Percentiles rank a stretch among this genome's conserved stretches.
Evolutionary conservation across 2,888 invertebrate genomes (phyloP).

Genomic region (Teleiodes luculella): DNA sequence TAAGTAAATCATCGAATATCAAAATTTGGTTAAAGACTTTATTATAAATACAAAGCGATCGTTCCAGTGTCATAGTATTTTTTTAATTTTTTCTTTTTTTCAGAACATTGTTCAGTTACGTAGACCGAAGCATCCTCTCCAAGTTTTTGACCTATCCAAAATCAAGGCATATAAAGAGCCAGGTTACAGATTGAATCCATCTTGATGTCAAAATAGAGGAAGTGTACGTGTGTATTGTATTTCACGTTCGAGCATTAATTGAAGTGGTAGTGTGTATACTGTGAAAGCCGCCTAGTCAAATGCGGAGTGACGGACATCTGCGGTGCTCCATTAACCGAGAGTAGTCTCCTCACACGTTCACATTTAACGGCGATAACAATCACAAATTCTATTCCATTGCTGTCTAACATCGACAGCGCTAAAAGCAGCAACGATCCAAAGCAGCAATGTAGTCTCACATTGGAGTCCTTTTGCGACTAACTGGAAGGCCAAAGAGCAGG

Average conservation of each 20-base stretch:
- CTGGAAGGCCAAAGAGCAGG: neutral
- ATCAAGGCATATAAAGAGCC: too few relatives aligned
- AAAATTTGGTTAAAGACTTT: too few relatives aligned
- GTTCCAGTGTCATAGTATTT: too few relatives aligned
- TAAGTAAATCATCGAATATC: too few relatives aligned
- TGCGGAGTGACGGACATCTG: constrained; percentile 74
- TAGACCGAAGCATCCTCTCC: too few relatives aligned
- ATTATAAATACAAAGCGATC: too few relatives aligned
- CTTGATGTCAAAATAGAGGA: too few relatives aligned
- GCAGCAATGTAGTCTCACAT: neutral
- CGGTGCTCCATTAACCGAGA: constrained; percentile 69
- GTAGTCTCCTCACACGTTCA: constrained; percentile 18
- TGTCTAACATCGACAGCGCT: neutral
- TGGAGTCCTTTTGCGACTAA: neutral
- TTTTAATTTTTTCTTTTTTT: too few relatives aligned
- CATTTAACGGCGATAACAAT: neutral
- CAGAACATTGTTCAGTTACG: too few relatives aligned
- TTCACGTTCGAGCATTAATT: neutral
- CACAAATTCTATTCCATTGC: neutral
- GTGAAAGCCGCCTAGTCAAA: constrained; percentile 74
- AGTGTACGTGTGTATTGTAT: neutral
- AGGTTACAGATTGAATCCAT: too few relatives aligned
- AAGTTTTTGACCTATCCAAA: too few relatives aligned
- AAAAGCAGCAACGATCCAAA: constrained; percentile 3
- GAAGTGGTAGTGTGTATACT: constrained; percentile 5